These are phyloP conservation scores for Melanophora roralis DNA, from an alignment of 2,888 invertebrate genomes.

Conservation along the genomic window DNA sequence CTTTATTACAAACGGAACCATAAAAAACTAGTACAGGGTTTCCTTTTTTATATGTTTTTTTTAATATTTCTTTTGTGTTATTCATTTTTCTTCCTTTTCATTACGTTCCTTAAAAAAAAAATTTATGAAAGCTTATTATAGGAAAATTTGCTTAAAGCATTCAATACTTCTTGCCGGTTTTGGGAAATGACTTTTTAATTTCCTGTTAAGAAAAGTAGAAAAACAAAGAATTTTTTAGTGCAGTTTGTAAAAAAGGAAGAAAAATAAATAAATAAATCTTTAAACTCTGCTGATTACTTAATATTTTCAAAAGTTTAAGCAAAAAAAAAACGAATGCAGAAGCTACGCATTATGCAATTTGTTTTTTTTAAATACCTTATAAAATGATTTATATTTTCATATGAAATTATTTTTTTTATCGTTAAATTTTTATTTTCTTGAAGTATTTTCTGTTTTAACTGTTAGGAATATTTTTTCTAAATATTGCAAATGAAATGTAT, in stretches of 20 bases:
- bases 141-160: conserved; percentile 35
- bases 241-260: no score
- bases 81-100: conserved; percentile 13
- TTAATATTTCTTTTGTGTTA: conserved; percentile 8
- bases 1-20: background rate
- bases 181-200: conserved; percentile 58
- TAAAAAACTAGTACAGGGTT: background rate
- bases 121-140: conserved; percentile 44
- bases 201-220: conserved; percentile 40
- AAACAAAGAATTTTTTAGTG: background rate
- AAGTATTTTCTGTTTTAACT: no score
- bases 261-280: background rate
- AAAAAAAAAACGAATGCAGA: no score
- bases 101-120: conserved; percentile 12
- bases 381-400: no score
- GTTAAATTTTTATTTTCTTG: no score
- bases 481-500: no score
- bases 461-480: no score
- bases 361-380: no score
- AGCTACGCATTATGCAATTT: no score
- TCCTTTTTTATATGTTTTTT: conserved; percentile 14
- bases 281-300: no score
- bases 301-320: no score
- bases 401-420: no score
- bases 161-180: conserved; percentile 33